A percentile compares a stretch with the other conserved stretches of the same genome.
Conservation (phyloP, 2,888 invertebrate genomes). For the Tanaodytes sp. region DNA sequence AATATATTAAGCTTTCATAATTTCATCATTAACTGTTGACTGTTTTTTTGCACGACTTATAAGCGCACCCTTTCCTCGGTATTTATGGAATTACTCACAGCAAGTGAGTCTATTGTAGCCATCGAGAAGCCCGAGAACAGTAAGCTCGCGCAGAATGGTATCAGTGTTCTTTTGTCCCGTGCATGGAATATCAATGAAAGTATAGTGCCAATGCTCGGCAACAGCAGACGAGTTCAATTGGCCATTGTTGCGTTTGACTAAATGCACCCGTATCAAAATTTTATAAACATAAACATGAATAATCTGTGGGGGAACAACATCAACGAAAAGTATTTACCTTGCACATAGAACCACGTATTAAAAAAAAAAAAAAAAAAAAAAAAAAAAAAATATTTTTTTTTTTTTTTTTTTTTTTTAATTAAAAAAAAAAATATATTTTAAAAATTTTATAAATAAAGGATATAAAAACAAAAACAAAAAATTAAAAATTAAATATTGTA, state of each 20-base stretch:
- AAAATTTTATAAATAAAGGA: too few relatives aligned
- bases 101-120: neutral
- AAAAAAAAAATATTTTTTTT: too few relatives aligned
- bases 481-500: too few relatives aligned
- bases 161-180: neutral
- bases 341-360: too few relatives aligned
- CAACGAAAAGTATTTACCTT: too few relatives aligned
- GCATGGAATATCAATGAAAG: neutral
- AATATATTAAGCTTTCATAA: neutral
- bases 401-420: too few relatives aligned
- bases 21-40: neutral
- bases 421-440: too few relatives aligned
- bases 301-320: too few relatives aligned
- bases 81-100: neutral
- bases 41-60: neutral
- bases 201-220: neutral
- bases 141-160: neutral
- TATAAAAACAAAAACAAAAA: too few relatives aligned
- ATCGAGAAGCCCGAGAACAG: neutral
- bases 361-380: too few relatives aligned
- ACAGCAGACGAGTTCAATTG: too few relatives aligned
- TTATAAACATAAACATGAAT: neutral
- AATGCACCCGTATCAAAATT: neutral
- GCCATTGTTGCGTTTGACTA: neutral
- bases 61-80: neutral